Conservation (phyloP, 2,113 vertebrate species). For the Rhinogobius similis region DNA sequence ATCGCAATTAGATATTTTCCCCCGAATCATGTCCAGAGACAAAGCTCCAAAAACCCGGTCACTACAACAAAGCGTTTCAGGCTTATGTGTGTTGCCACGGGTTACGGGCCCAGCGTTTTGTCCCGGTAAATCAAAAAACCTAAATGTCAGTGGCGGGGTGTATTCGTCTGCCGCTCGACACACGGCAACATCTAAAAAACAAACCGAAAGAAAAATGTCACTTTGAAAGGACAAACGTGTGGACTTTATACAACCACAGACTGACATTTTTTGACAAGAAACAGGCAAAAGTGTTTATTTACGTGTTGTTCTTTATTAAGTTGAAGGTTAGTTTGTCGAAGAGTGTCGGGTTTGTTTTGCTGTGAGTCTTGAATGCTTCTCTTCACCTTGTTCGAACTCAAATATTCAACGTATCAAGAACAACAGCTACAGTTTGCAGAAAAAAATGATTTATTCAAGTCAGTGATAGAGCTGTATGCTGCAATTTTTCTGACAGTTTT, state of each 20-base stretch:
- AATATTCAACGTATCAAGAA: background rate
- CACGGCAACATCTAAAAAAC: slow-evolving; percentile 1
- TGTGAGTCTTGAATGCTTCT: background rate
- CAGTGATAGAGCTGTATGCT: too few species aligned
- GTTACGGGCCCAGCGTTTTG: background rate
- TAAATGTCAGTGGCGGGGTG: slow-evolving; percentile 8
- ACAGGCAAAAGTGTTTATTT: background rate
- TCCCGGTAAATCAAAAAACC: background rate
- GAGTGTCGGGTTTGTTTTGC: background rate
- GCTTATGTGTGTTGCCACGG: slow-evolving; percentile 1
- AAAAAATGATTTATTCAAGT: slow-evolving; percentile 11
- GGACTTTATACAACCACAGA: background rate
- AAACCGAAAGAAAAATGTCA: slow-evolving; percentile 2
- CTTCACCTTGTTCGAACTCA: background rate
- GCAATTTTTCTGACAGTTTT: too few species aligned
- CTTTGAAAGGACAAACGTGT: background rate
- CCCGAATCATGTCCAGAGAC: background rate
- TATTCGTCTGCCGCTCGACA: slow-evolving; percentile 1
- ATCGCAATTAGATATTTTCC: too few species aligned
- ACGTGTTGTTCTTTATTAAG: background rate
- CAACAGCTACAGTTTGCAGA: slow-evolving; percentile 15
- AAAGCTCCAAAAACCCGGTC: background rate
- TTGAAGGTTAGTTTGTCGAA: background rate
- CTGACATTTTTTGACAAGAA: too few species aligned
- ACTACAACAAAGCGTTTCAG: background rate